Conservation (phyloP, 2,113 vertebrate genomes). For the Aspidoscelis tigris region DNA sequence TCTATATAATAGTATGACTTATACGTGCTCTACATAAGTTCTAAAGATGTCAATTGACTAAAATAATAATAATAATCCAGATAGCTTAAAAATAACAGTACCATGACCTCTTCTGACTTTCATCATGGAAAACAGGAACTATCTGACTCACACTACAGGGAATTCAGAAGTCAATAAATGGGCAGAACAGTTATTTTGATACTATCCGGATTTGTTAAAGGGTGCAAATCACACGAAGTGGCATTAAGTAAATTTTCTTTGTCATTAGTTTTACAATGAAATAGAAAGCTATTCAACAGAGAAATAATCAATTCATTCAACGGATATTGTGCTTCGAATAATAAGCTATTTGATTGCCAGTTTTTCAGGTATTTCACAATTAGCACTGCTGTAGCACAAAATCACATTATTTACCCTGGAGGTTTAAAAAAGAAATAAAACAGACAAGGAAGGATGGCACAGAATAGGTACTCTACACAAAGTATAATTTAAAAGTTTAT, state of each 20-base stretch:
- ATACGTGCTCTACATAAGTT: background rate
- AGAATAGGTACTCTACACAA: background rate
- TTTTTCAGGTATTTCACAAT: background rate
- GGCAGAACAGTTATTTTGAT: background rate
- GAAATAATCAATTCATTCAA: background rate
- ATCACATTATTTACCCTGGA: background rate
- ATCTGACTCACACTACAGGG: background rate
- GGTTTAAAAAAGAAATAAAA: background rate
- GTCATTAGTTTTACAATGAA: background rate
- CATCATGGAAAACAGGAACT: background rate
- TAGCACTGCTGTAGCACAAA: background rate
- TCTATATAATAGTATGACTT: background rate
- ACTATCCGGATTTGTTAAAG: background rate
- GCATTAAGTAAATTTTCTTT: background rate
- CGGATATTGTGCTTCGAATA: conserved; percentile 1
- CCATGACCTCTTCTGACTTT: background rate
- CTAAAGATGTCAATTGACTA: background rate
- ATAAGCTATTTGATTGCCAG: background rate
- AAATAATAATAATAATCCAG: too few relatives aligned
- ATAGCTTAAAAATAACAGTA: background rate
- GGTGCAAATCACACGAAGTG: background rate
- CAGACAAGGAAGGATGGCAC: too few relatives aligned
- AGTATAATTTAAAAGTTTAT: background rate
- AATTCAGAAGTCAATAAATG: background rate
- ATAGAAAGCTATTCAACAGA: background rate